Evolutionary conservation across 2,888 invertebrate species (phyloP).

Genomic region (Ferdinandea cuprea): DNA sequence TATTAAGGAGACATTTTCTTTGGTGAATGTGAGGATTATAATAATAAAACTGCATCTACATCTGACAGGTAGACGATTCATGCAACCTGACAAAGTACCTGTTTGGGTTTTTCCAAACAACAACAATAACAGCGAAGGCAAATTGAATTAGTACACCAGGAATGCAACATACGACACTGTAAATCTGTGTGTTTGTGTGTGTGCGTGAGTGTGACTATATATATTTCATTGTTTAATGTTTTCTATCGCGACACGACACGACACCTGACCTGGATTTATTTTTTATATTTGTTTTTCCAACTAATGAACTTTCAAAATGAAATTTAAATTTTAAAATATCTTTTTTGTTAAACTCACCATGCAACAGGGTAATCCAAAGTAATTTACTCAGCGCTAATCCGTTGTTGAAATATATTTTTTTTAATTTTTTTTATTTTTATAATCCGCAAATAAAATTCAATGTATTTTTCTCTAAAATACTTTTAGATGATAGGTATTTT

Average conservation of each 20-base stretch:
- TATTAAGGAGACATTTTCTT: conserved; percentile 46
- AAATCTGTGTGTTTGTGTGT: not conserved
- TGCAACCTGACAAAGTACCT: conserved; percentile 54
- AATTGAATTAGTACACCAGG: conserved; percentile 20
- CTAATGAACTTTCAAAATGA: not conserved
- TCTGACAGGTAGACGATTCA: conserved; percentile 32
- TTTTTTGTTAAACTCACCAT: conserved; percentile 36
- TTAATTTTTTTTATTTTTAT: conserved; percentile 4
- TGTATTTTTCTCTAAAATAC: conserved; percentile 31
- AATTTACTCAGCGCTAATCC: conserved; percentile 41
- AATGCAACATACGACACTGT: conserved; percentile 28
- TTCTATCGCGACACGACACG: not conserved
- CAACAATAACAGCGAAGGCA: not conserved
- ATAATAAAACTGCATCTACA: conserved; percentile 51
- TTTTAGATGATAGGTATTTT: conserved; percentile 31
- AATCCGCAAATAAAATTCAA: conserved; percentile 47
- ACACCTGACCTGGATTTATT: conserved; percentile 52
- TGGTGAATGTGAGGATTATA: conserved; percentile 30
- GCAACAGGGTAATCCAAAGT: conserved; percentile 63
- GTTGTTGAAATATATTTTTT: conserved; percentile 13
- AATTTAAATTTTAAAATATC: not conserved
- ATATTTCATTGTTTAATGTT: conserved; percentile 36
- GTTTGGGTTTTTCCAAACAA: conserved; percentile 47
- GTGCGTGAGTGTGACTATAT: conserved; percentile 38
- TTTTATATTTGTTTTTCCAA: not conserved